Evolutionary conservation across 2,797 vertebrate genomes (phyloP).

Genomic region (Rhinoraja longicauda): DNA sequence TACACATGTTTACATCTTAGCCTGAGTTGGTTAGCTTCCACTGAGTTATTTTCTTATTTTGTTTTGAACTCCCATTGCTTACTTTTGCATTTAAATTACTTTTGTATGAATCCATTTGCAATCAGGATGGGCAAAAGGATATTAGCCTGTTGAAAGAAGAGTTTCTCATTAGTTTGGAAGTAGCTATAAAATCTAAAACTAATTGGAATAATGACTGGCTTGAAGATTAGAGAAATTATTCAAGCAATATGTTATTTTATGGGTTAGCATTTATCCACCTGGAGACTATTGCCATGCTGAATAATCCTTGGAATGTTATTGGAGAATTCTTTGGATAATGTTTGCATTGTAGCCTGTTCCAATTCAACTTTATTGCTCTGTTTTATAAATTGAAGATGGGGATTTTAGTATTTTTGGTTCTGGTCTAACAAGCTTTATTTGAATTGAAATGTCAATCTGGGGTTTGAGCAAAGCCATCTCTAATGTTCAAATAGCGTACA

Average conservation of each 20-base stretch:
- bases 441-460: neutral
- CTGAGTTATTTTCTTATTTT: neutral
- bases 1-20: neutral
- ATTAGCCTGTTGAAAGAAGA: neutral
- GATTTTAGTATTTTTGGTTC: neutral
- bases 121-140: neutral
- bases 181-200: slow-evolving; percentile 8
- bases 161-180: neutral
- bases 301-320: neutral
- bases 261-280: neutral
- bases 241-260: neutral
- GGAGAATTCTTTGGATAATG: neutral
- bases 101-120: neutral
- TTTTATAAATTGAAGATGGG: neutral
- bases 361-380: neutral
- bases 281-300: neutral
- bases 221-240: slow-evolving; percentile 6
- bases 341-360: neutral
- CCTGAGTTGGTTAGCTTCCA: neutral
- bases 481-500: neutral
- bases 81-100: slow-evolving; percentile 7
- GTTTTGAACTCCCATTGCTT: neutral
- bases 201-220: slow-evolving; percentile 15
- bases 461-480: neutral
- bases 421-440: neutral